Base-by-base conservation (phyloP, 2,888 invertebrate species). In the Thera obeliscata region DNA sequence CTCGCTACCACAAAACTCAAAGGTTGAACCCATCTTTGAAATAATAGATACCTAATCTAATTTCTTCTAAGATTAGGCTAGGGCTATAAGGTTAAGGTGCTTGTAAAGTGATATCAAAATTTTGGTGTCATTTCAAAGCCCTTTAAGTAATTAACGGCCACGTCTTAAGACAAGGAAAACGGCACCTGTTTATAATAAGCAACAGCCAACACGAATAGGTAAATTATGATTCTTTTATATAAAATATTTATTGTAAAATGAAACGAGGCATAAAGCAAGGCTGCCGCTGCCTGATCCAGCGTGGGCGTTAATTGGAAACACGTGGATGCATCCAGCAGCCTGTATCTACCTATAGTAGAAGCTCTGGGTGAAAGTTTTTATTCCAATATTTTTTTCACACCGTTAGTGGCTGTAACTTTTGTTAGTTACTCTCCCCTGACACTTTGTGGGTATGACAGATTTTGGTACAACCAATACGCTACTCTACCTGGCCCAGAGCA, bases 281-380 rank as follows among this genome's bases (percentile, higher is more conserved):
- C 70, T 60, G 64, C 54, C 62, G 61, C 68, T 74, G 71, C 71
- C 73, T 75, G 66, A 73, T 70, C 69, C 63, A 56, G 72, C 61
- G 82, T 81, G 72, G 79, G 80, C 56, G 81, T 70, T 81, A 83
- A 87, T 83, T 82, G 78, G 75, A 82, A 82, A 85, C 83, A 85
- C 84, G 84, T 86, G 84, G 71, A 67, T 80, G 80, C 79, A 81
- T 68, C 73, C 74, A 78, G 74, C 74, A 78, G 74, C 72, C 80
- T 79, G 70, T 7, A 68, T 72, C 67, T 77, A 82, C 80, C 79
- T 78, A 84, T 87, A 84, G 76, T 78, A 70, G 71, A 77, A 74
- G 73, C 72, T 79, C 66, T 41, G 79, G 76, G 75, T 76, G 73
- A 76, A 77, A 76, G 72, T 69, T 65, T 72, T 74, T 57, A 70